Evolutionary conservation across 2,797 vertebrate genomes (phyloP), one percentile per base, ranked within the genome.

Genomic region (Hydrocynus forskahlii): DNA sequence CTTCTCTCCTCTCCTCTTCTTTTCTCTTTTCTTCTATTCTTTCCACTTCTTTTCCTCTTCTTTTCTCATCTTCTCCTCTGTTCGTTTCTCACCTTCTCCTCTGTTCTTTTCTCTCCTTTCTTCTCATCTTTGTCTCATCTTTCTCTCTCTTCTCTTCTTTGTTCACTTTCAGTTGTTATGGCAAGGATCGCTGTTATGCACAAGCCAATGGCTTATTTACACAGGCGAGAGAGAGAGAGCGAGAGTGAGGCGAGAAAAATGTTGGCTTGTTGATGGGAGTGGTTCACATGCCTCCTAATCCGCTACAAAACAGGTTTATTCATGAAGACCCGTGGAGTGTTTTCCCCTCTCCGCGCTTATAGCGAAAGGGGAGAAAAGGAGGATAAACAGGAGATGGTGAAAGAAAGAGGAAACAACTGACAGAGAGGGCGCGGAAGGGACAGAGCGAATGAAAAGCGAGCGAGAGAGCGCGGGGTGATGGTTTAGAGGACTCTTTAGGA

Each of bases 171-270:
- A 85, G 91, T 86, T 88, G 89, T 91, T 88, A 88, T 86, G 88
- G 88, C 75, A 84, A 86, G 86, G 86, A 88, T 85, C 80, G 82
- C 84, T 68, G 86, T 83, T 84, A 72, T 76, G 82, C 76, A 86
- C 84, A 88, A 89, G 86, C 83, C 87, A 88, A 90, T 85, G 89
- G 87, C 87, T 90, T 92, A 89, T 92, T 92, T 91, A 91, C 88
- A 87, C 87, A 89, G 88, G 78, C 80, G 0, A 14, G 13, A 43
- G 55, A 79, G 76, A 60, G 75, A 74, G 1, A 69, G 43, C 79
- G 78, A 81, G 69, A 74, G 57, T 70, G 76, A 68, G 79, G 25
- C 35, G 68, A 50, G 57, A 2, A 21, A 59, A 25, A 57, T 52
- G 68, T 17, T 70, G 68, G 43, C 23, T 52, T 23, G 68, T 70